Evolutionary conservation across 2,113 vertebrate species (phyloP), one percentile per base, ranked within the genome.

Genomic region (Sus scrofa): DNA sequence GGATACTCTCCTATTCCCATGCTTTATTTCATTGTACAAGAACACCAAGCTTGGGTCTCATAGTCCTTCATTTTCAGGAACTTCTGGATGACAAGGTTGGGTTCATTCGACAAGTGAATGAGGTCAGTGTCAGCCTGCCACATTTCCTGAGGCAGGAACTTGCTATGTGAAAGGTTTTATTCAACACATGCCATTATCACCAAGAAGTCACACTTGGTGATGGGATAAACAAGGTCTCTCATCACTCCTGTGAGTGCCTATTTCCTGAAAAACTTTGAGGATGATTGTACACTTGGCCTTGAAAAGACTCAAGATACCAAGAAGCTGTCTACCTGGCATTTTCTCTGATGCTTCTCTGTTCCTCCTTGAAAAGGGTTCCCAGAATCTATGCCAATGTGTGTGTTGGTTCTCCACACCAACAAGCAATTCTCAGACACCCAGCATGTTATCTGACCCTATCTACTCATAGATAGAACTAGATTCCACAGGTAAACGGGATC

Each of bases 1-100:
- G 12, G 20, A 0, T 9, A 52, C 32, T 12, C 73, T 77, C 50
- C 4, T 0, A 22, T 22, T 1, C 2, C 9, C 8, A 0, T 15
- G 14, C 56, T 75, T 0, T 4, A 7, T 58, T 50, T 34, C 58
- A 20, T 74, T 44, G 5, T 0, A 2, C 24, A 70, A 56, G 4
- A 37, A 50, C 65, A 54, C 50, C 34, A 81, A 81, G 22, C 27
- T 24, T 39, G 27, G 71, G 54, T 93, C 62, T 18, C 32, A 65
- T 6, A 30, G 6, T 34, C 52, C 19, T 24, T 86, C 83, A 93
- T 58, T 77, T 60, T 78, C 70, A 34, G 19, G 34, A 77, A 52
- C 34, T 7, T 71, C 63, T 52, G 27, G 24, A 85, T 60, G 56
- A 81, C 26, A 39, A 78, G 16, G 19, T 60, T 68, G 26, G 34